Percentiles rank a stretch among this genome's conserved stretches.
Evolutionary conservation across 2,113 vertebrate genomes (phyloP).

Genomic region (Eurypyga helias): DNA sequence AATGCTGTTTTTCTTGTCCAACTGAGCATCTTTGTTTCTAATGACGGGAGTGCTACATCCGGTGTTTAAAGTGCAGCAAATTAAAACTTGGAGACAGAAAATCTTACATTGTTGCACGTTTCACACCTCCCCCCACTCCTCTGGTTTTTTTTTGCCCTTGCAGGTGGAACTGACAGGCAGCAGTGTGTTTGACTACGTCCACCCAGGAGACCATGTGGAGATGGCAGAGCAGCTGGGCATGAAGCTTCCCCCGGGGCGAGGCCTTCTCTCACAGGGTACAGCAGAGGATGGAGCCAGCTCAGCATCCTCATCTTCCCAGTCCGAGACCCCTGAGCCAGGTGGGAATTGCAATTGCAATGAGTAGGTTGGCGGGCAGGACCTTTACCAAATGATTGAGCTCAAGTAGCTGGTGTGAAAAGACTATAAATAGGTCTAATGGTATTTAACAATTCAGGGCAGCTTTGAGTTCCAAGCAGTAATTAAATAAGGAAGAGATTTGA

Average conservation of each 20-base stretch:
- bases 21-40: constrained; percentile 41
- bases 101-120: constrained; percentile 34
- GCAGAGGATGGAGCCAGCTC: constrained; percentile 94
- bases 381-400: constrained; percentile 77
- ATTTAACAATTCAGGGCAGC: constrained; percentile 82
- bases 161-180: constrained; percentile 99
- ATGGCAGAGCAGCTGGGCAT: constrained; percentile 99
- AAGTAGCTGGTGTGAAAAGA: constrained; percentile 75
- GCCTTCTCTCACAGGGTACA: constrained; percentile 89
- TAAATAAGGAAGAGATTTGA: constrained; percentile 83
- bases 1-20: neutral
- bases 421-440: constrained; percentile 79
- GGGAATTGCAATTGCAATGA: constrained; percentile 77
- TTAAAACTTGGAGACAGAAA: constrained; percentile 31
- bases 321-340: constrained; percentile 98
- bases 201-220: constrained; percentile 98
- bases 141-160: constrained; percentile 48
- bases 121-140: neutral
- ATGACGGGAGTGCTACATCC: neutral
- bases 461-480: constrained; percentile 77
- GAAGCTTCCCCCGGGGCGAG: constrained; percentile 96
- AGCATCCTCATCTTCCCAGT: constrained; percentile 95
- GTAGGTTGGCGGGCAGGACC: constrained; percentile 78
- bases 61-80: neutral
- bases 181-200: constrained; percentile 97